Evolutionary conservation across 1,140 invertebrate species (phyloP), one percentile per base, ranked within the genome.

Genomic region (Hycleus cichorii): DNA sequence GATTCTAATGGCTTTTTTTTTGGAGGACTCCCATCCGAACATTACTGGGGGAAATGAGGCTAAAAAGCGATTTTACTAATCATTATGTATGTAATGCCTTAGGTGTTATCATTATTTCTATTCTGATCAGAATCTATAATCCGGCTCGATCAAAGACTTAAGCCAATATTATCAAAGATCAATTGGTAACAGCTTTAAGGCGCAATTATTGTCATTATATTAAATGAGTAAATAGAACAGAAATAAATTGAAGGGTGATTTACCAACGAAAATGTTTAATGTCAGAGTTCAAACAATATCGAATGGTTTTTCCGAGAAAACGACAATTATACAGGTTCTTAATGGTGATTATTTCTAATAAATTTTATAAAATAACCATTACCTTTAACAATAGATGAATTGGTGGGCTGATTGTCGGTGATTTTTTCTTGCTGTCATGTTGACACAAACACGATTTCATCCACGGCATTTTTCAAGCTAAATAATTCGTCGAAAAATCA

Each of bases 341-440:
- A 32, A 32, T 32, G 32, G 4, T 32, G 32, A 32, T 32, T 32
- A 7, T 32, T 32, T 18, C 18, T 32, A 32, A 32, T 32, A 7
- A 5, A 32, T 18, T 18, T 18, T 18, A 18, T 18, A 32, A 32
- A 32, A 32, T 32, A 32, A 7, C 4, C 4, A 5, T 69, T 67
- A 75, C 74, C 73, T 75, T 75, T 50, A 74, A 63, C 52, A 76
- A 56, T 44, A 76, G 65, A 69, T 76, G 74, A 50, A 76, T 72
- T 1, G 74, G 74, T 9, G 73, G 73, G 63, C 74, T 76, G 47
- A 76, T 76, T n/a, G 67, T 65, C 6, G 74, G 73, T 11, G 74
- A 64, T 61, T 73, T 75, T 66, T 72, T 72, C 66, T 73, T 75
- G 18, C 18, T 18, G 55, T 75, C 74, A 39, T 74, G 72, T 55